phyloP scores from a whole-genome alignment of 1,140 invertebrate species.

The Ceratitis capitata region DNA sequence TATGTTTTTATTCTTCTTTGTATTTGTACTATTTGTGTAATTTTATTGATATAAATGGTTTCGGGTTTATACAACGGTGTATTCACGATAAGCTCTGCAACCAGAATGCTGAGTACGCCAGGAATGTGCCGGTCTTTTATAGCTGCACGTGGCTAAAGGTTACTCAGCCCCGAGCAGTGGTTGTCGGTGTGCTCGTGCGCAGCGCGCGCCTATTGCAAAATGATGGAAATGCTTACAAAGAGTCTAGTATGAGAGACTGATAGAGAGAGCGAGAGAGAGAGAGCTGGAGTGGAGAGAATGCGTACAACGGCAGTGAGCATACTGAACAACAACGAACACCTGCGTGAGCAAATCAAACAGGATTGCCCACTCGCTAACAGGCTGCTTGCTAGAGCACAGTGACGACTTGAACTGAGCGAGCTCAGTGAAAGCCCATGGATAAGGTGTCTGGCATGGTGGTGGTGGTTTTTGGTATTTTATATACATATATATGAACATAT shows the following conservation, averaged over 20 bases:
- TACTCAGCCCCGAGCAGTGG: background rate
- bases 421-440: background rate
- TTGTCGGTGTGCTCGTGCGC: conserved; percentile 52
- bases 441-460: background rate
- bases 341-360: background rate
- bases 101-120: conserved; percentile 58
- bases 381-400: background rate
- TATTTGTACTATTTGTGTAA: too few relatives aligned
- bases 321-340: background rate
- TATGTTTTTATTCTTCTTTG: background rate
- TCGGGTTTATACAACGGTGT: conserved; percentile 42
- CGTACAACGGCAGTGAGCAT: background rate
- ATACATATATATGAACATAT: too few relatives aligned
- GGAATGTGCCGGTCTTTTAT: conserved; percentile 58
- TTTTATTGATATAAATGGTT: too few relatives aligned
- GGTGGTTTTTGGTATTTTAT: background rate
- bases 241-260: too few relatives aligned
- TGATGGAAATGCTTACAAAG: conserved; percentile 27
- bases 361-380: background rate
- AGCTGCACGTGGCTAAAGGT: conserved; percentile 58
- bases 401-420: background rate
- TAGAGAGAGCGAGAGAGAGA: too few relatives aligned
- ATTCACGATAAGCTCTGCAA: conserved; percentile 54
- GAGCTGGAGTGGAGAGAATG: background rate
- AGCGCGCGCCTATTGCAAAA: conserved; percentile 50